Base-by-base conservation (phyloP, 2,888 invertebrate genomes). In the Diogma glabrata region DNA sequence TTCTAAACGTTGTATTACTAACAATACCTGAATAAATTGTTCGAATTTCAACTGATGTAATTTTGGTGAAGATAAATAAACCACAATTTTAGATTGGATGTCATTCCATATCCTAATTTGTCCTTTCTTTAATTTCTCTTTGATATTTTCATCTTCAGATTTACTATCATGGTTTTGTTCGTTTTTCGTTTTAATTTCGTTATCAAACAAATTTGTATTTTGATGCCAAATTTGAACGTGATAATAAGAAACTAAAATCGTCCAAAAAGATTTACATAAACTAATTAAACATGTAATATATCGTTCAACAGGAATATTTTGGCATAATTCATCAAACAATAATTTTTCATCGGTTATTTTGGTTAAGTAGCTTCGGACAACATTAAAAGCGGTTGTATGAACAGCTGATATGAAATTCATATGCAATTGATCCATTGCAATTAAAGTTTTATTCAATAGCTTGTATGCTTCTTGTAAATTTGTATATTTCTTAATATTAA, bases 321-420 rank as follows among this genome's bases (percentile, higher is more conserved):
- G 76, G 61, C 94, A 94, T 58, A 94, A 72, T 55, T 90, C 87
- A 58, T 84, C 82, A 61, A 90, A 94, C 55, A 89, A 74, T 28
- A 65, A 81, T 61, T 82, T 77, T 51, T 75, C 75, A 43, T 74
- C 74, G 45, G 72, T 47, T 17, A 47, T 47, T 28, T 19, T 47
- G 12, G 8, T 26, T 28, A 26, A 47, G 10, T 47, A 71, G 70
- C 26, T 69, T 68, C 40, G 72, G 72, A 8, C 23, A 7, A 46
- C 46, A 46, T 46, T 46, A 8, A 46, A 46, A 24, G 46, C 83
- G 0, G 83, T 79, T 55, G 84, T 86, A 58, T 89, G 94, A 14
- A 96, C 88, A 0, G 92, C 88, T 36, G 91, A 91, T 1, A 92
- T 87, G 61, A 91, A 94, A 66, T 95, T 93, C 80, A 96, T 93